phyloP scores from a whole-genome alignment of 2,888 invertebrate species.

The Dione vanillae region DNA sequence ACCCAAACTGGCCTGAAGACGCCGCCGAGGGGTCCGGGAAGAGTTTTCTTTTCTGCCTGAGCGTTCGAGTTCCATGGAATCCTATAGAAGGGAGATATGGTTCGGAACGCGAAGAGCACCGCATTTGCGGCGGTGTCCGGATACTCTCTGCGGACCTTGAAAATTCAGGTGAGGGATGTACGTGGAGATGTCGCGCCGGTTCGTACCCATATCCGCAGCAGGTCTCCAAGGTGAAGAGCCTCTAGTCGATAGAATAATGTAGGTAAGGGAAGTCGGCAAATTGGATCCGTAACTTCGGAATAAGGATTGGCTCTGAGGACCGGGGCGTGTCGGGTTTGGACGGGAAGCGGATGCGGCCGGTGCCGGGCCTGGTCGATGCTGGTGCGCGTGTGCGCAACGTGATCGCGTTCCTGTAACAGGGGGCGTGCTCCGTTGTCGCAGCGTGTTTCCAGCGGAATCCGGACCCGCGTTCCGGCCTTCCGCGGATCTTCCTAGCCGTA shows the following conservation, averaged over 20 bases:
- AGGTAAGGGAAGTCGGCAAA: conserved; percentile 89
- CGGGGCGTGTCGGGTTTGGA: conserved; percentile 85
- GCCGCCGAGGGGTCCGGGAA: conserved; percentile 81
- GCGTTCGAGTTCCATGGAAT: conserved; percentile 75
- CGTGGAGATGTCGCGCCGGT: conserved; percentile 63
- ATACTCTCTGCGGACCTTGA: conserved; percentile 65
- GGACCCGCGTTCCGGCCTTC: conserved; percentile 58
- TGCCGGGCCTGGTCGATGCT: conserved; percentile 56
- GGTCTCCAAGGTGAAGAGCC: conserved; percentile 90
- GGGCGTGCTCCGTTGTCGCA: conserved; percentile 29
- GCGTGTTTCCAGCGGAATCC: conserved; percentile 60
- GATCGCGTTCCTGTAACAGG: conserved; percentile 37
- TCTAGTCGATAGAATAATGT: conserved; percentile 86
- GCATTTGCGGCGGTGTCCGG: conserved; percentile 60
- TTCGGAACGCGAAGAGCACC: conserved; percentile 69
- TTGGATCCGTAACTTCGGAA: conserved; percentile 87
- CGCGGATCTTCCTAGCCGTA: conserved; percentile 54
- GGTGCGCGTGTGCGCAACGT: conserved; percentile 30
- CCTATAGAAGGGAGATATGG: conserved; percentile 80
- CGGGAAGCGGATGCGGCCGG: conserved; percentile 61
- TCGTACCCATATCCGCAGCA: conserved; percentile 89
- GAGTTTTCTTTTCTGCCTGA: conserved; percentile 76
- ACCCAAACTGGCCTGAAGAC: conserved; percentile 81
- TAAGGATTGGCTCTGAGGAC: conserved; percentile 90
- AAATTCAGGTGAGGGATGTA: conserved; percentile 53